Conservation (phyloP, 2,797 vertebrate species). For the Anas bernieri region DNA sequence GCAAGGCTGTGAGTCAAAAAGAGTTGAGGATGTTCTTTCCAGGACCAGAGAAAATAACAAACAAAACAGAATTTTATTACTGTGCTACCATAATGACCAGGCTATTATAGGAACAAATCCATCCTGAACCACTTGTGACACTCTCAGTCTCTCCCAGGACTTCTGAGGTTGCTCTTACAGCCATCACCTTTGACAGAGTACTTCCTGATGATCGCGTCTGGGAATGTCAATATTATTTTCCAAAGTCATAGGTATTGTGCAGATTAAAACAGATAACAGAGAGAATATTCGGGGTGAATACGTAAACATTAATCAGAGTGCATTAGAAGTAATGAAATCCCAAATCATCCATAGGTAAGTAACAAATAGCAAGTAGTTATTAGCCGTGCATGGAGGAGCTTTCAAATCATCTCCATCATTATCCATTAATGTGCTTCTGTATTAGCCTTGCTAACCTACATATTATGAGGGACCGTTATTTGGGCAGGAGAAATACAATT, state of each 20-base stretch:
- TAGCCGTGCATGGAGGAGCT: neutral
- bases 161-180: neutral
- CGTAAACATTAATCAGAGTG: neutral
- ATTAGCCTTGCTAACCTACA: neutral
- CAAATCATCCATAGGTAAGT: neutral
- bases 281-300: neutral
- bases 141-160: neutral
- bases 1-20: neutral
- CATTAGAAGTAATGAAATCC: neutral
- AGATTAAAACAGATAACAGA: neutral
- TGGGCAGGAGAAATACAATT: neutral
- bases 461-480: neutral
- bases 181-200: neutral
- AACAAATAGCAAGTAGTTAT: neutral
- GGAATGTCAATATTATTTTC: neutral
- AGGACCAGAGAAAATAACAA: neutral
- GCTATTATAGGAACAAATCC: neutral
- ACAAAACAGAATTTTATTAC: neutral
- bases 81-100: neutral
- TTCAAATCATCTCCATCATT: neutral
- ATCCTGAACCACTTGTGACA: neutral
- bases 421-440: neutral
- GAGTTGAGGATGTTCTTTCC: neutral
- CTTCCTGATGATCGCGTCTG: neutral
- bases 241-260: neutral